Base-by-base conservation (phyloP, 2,888 invertebrate genomes). In the Acrobasis suavella region DNA sequence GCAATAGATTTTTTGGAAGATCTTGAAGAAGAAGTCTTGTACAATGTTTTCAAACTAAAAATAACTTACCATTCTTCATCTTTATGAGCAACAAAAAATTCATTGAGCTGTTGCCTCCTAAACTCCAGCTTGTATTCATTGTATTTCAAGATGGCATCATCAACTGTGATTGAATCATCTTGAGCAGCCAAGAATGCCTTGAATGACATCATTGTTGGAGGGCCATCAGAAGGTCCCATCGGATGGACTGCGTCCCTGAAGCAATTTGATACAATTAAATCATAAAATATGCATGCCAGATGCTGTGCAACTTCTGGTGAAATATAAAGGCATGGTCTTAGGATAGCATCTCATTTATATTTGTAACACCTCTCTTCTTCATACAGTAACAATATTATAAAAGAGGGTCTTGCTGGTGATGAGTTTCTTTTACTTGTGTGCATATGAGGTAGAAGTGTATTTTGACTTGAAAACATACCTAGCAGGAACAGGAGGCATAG, bases 71-170 rank as follows among this genome's bases (percentile, higher is more conserved):
- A 99, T 96, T 99, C 99, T 90, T 99, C 99, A 81, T 99, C 99
- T 92, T 99, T 99, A 93, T 99, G 99, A 55, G 97, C 96, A 76
- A 99, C 96, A 92, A 99, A 99, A 93, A 99, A 99, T 86, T 99
- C 98, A 91, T 98, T 98, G 63, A 99, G 94, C 86, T 99, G 99
- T 83, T 98, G 98, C 62, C 98, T 94, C 77, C 97, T 96, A 87
- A 99, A 99, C 79, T 99, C 99, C 78, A 97, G 93, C 90, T 99
- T 99, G 92, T 99, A 99, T 82, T 99, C 99, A 88, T 98, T 98
- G 92, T 99, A 99, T 83, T 98, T 98, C 79, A 96, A 95, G 70
- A 99, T 96, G 2, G 98, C 98, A 82, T 99, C 99, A 70, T 98
- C 98, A 74, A 99, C 99, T 49, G 98, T 98, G 75, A 99, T 99